Base-by-base conservation (phyloP, 2,113 vertebrate species). In the Sardina pilchardus region DNA sequence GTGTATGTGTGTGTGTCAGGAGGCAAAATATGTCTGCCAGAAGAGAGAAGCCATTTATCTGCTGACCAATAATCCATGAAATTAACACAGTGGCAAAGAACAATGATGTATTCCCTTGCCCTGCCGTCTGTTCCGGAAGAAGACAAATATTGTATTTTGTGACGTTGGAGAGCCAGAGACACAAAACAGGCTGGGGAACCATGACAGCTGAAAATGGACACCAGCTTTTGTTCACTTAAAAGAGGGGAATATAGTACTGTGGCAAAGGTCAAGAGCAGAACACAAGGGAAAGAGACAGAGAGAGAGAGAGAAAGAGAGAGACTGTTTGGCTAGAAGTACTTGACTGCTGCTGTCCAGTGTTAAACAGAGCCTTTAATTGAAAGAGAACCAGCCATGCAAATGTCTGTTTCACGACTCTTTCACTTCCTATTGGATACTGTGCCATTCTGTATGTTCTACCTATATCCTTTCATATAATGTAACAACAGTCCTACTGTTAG, bases 61-160 rank as follows among this genome's bases (percentile, higher is more conserved):
- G n/a, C 71, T 39, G 90, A 83, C 88, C 82, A 30, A 87, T 90
- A 87, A 89, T 81, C 91, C 91, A 87, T 92, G 90, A 94, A 94
- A 93, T 90, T 84, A 93, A 92, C 89, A 91, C 56, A 87, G 85
- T 80, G 86, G 87, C 86, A 86, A 89, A 82, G 81, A 83, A 84
- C 83, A 78, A 86, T 89, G 82, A 84, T 88, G 82, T 83, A 44
- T 82, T 63, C 89, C 88, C 87, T 80, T 90, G 82, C 81, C 67
- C 48, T 78, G 85, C 59, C 78, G 42, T 84, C 86, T 78, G 71
- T 63, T 47, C 50, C 82, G 86, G 82, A 43, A 56, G 30, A 63
- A 81, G 82, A 87, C 83, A 39, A 83, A 67, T 80, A 50, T 83
- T 47, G 53, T 82, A 82, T 67, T 84, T 81, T 36, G 88, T 88